Base-by-base conservation (phyloP, 2,797 vertebrate genomes). In the Notoglanidium macrostoma region DNA sequence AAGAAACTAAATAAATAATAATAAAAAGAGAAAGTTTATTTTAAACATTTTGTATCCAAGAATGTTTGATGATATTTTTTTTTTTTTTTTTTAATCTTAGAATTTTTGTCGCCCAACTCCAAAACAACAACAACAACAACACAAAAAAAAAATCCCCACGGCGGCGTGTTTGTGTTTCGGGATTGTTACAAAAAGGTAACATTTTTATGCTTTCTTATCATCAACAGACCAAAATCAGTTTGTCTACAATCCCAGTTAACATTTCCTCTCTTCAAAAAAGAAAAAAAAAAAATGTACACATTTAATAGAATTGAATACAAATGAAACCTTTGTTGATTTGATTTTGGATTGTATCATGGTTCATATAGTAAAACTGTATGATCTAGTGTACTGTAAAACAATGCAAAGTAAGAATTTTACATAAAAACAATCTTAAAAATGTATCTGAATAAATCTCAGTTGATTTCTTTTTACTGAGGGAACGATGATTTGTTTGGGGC, bases 11-110 rank as follows among this genome's bases (percentile, higher is more conserved):
- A 95, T 95, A 93, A 95, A 95, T 94, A 92, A 94, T 89, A 93
- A 94, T 92, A 95, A 96, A 95, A 95, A 95, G 95, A 95, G 88
- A 90, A 94, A 94, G 93, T 94, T 94, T 94, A 96, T 96, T 96
- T 95, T 95, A 92, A 90, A 91, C 86, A 87, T 90, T 91, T 88
- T 92, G 90, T 91, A 93, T 89, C 83, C 81, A 87, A 88, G 87
- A 89, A 89, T 93, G 90, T 84, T 92, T 88, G 83, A 87, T 90
- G 79, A 86, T 77, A 1, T 89, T 87, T 85, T 40, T 40, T 40
- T 40, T 40, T 40, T 40, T 40, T 40, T 40, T 40, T 82, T 85
- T 82, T 85, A 88, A 89, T 63, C 23, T 83, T 74, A 40, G 0
- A 11, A 29, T 72, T 89, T 46, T 61, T 80, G 1, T 59, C 19